Evolutionary conservation across 2,797 vertebrate genomes (phyloP).

Genomic region (Aeoliscus strigatus): DNA sequence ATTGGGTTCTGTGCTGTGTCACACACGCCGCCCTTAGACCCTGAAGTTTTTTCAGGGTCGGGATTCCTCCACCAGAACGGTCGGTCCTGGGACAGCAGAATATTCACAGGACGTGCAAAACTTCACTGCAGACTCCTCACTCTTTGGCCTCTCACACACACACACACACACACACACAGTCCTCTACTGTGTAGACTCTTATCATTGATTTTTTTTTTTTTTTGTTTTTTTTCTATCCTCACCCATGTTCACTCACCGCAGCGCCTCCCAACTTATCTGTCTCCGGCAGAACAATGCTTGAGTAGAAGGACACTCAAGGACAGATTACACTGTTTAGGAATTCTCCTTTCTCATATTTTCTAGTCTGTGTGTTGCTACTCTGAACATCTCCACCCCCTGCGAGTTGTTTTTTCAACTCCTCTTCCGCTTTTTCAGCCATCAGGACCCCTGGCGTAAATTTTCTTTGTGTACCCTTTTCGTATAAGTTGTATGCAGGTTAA

Average conservation of each 20-base stretch:
- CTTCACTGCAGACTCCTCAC: too few species aligned
- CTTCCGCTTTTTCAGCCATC: constrained; percentile 32
- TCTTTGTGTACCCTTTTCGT: too few species aligned
- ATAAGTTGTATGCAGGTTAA: too few species aligned
- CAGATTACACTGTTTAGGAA: constrained; percentile 68
- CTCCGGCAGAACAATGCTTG: constrained; percentile 65
- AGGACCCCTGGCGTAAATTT: too few species aligned
- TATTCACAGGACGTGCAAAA: too few species aligned
- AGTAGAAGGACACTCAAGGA: constrained; percentile 68
- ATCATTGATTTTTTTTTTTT: constrained; percentile 64
- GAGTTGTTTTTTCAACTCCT: constrained; percentile 44
- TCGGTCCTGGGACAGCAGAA: too few species aligned
- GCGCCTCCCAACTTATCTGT: constrained; percentile 62
- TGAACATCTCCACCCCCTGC: constrained; percentile 18
- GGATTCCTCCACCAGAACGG: too few species aligned
- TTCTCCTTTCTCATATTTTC: constrained; percentile 54
- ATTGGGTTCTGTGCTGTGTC: too few species aligned
- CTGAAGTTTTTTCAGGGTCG: too few species aligned
- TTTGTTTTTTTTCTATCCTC: too few species aligned
- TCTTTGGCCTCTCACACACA: not conserved
- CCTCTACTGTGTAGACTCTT: constrained; percentile 62
- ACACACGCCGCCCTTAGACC: too few species aligned
- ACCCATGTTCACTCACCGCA: constrained; percentile 54
- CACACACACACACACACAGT: constrained; percentile 11
- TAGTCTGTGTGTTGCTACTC: constrained; percentile 25